A percentile compares a stretch with the other conserved stretches of the same genome.
Evolutionary conservation across 2,888 invertebrate genomes (phyloP).

Genomic region (Ennomos fuscantarius): DNA sequence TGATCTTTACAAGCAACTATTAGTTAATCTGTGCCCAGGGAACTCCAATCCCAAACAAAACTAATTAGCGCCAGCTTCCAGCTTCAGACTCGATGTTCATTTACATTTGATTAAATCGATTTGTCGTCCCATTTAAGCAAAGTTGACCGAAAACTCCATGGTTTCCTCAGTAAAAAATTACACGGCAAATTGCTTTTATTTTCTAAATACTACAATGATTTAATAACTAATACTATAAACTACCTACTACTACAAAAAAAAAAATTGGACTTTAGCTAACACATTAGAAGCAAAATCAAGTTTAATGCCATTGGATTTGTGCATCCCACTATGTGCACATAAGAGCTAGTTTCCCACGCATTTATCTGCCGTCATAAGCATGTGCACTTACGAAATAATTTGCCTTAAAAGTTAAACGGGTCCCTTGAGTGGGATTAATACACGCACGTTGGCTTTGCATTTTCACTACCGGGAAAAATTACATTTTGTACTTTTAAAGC

Average conservation of each 20-base stretch:
- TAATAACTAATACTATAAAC: too few species aligned
- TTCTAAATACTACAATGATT: too few species aligned
- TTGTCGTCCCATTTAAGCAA: constrained; percentile 13
- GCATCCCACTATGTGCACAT: background rate
- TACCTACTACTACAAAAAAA: too few species aligned
- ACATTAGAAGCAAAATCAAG: background rate
- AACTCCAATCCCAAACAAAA: constrained; percentile 23
- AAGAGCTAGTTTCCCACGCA: background rate
- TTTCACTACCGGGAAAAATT: constrained; percentile 22
- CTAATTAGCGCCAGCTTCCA: constrained; percentile 19
- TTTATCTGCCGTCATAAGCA: background rate
- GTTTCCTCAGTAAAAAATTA: too few species aligned
- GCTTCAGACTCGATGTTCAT: constrained; percentile 6
- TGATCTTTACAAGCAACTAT: background rate
- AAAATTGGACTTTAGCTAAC: background rate
- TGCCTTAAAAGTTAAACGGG: constrained; percentile 38
- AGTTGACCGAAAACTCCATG: too few species aligned
- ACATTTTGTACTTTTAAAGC: constrained; percentile 6
- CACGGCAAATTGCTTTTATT: too few species aligned
- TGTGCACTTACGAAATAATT: constrained; percentile 38
- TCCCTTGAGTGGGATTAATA: constrained; percentile 40
- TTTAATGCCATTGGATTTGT: background rate
- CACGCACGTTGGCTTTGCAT: constrained; percentile 20
- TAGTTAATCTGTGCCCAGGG: background rate
- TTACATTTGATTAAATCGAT: constrained; percentile 22